These are phyloP conservation scores for Threskiornis aethiopicus DNA, from an alignment of 2,797 vertebrate species.

Conservation along the genomic window DNA sequence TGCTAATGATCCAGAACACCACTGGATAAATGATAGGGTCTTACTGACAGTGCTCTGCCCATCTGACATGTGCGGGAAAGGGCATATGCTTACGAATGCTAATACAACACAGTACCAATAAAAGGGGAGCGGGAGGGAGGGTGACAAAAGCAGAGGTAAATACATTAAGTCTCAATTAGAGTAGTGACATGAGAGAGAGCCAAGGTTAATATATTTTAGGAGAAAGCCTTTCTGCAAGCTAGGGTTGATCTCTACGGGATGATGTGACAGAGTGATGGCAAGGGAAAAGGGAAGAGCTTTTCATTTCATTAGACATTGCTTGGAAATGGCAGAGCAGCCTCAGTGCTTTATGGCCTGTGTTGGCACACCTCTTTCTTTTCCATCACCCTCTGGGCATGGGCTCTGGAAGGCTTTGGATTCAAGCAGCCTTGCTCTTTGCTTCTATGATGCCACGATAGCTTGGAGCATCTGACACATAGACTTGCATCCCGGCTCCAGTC, in stretches of 20 bases:
- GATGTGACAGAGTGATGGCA: conserved; percentile 40
- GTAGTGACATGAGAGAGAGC: background rate
- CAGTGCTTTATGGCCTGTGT: background rate
- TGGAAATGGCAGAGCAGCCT: background rate
- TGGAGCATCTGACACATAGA: background rate
- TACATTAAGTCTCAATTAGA: conserved; percentile 57
- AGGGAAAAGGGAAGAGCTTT: conserved; percentile 10
- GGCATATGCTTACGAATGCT: background rate
- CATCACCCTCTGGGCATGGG: rapidly evolving
- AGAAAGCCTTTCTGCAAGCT: conserved; percentile 1
- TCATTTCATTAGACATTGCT: background rate
- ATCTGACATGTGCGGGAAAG: background rate
- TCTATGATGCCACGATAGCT: rapidly evolving
- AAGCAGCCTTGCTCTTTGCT: background rate
- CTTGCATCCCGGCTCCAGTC: background rate
- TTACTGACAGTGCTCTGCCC: conserved; percentile 8
- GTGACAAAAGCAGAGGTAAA: conserved; percentile 46
- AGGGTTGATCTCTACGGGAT: conserved; percentile 12
- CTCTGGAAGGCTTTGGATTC: background rate
- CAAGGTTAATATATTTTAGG: conserved; percentile 39
- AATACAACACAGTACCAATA: background rate
- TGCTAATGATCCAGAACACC: conserved; percentile 40
- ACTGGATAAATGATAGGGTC: conserved; percentile 30
- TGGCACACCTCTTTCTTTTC: background rate
- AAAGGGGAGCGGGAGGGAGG: background rate